These are phyloP conservation scores for Xestia xanthographa DNA, from an alignment of 2,888 invertebrate genomes.

Conservation along the genomic window DNA sequence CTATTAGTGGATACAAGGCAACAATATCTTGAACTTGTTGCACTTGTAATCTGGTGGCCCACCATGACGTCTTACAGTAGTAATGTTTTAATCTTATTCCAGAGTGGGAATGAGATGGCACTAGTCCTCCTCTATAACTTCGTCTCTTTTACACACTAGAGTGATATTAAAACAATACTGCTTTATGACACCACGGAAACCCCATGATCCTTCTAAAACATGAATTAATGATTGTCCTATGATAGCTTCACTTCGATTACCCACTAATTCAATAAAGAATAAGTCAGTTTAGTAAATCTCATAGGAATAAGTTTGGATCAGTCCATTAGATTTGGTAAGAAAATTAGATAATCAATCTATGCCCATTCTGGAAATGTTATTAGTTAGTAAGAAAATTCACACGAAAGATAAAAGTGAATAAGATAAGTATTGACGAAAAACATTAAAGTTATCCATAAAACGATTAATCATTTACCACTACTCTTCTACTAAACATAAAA, in stretches of 20 bases:
- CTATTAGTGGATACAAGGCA: not conserved
- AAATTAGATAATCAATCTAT: constrained; percentile 15
- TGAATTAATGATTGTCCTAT: not conserved
- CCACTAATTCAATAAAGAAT: constrained; percentile 1
- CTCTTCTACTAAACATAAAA: not conserved
- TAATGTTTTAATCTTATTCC: not conserved
- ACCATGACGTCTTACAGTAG: not conserved
- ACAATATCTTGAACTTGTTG: not conserved
- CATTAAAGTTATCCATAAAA: not conserved
- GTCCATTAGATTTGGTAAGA: not conserved
- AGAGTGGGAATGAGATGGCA: not conserved
- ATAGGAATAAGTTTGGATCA: constrained; percentile 12
- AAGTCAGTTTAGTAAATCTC: constrained; percentile 13
- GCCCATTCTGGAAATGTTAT: constrained; percentile 14
- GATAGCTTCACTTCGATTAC: not conserved
- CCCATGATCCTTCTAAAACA: not conserved
- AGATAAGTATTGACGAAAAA: not conserved
- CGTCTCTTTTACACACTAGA: not conserved
- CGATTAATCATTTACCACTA: constrained; percentile 25
- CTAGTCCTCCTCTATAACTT: not conserved
- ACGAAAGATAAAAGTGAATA: not conserved
- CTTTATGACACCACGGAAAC: not conserved
- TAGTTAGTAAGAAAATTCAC: constrained; percentile 23
- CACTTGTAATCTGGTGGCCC: not conserved
- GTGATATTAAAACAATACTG: not conserved